These are phyloP conservation scores for Hemitrygon akajei DNA, from an alignment of 2,797 vertebrate genomes.

Conservation along the genomic window DNA sequence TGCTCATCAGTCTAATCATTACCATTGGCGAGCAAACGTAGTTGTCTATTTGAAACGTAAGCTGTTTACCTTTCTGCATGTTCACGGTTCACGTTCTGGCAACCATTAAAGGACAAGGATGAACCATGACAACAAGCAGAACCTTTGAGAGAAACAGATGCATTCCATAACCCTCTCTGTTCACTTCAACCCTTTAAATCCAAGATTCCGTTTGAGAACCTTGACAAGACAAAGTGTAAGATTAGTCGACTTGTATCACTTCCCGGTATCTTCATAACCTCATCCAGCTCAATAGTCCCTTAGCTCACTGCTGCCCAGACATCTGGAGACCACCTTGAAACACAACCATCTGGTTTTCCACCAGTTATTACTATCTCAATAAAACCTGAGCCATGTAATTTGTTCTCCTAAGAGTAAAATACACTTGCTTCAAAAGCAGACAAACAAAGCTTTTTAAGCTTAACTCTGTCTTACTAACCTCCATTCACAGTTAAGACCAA, in stretches of 20 bases:
- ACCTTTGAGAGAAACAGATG: neutral
- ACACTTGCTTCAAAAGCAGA: neutral
- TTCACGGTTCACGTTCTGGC: neutral
- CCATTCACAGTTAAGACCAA: slow-evolving; percentile 17
- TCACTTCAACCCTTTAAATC: neutral
- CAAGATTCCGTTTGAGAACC: neutral
- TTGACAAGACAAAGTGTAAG: neutral
- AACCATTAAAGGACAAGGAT: neutral
- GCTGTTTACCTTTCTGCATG: neutral
- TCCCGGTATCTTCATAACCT: neutral
- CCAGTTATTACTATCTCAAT: neutral
- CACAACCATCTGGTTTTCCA: slow-evolving; percentile 17
- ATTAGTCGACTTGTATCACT: neutral
- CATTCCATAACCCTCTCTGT: neutral
- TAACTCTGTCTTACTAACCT: neutral
- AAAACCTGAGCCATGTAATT: slow-evolving; percentile 23
- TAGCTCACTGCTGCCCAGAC: neutral
- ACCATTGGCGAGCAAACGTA: neutral
- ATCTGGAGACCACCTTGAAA: slow-evolving; percentile 34
- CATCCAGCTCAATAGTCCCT: neutral
- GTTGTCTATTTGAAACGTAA: neutral
- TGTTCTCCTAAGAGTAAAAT: neutral
- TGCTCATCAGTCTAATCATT: neutral
- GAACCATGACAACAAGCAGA: slow-evolving; percentile 11
- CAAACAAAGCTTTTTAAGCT: neutral